Conservation (phyloP, 2,113 vertebrate species). For the Asarcornis scutulata region DNA sequence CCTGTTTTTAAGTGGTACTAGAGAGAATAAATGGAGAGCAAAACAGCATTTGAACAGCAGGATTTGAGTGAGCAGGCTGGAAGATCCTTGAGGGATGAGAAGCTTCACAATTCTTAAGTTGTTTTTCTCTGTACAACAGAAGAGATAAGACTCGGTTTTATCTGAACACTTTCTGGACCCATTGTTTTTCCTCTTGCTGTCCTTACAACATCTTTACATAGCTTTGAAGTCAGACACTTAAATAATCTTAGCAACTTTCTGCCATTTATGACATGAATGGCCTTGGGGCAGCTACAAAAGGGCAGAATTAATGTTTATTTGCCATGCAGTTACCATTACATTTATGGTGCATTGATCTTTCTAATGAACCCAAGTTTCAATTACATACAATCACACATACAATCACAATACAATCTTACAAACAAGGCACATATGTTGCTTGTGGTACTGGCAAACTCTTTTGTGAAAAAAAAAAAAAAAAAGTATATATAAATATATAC, state of each 20-base stretch:
- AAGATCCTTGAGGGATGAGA: constrained; percentile 19
- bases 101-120: background rate
- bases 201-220: background rate
- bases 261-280: background rate
- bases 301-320: background rate
- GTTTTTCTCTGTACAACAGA: background rate
- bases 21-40: background rate
- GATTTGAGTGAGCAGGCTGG: background rate
- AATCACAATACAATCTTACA: background rate
- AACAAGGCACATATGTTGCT: background rate
- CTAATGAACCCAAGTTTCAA: background rate
- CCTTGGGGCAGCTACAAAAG: background rate
- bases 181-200: background rate
- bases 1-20: background rate
- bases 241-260: background rate
- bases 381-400: background rate
- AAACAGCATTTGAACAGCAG: constrained; percentile 1
- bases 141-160: constrained; percentile 39
- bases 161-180: constrained; percentile 4
- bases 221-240: background rate
- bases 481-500: background rate
- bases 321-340: background rate
- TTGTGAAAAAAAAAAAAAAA: background rate
- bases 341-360: background rate
- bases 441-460: background rate